Base-by-base conservation (phyloP, 2,797 vertebrate species). In the Karalla daura region DNA sequence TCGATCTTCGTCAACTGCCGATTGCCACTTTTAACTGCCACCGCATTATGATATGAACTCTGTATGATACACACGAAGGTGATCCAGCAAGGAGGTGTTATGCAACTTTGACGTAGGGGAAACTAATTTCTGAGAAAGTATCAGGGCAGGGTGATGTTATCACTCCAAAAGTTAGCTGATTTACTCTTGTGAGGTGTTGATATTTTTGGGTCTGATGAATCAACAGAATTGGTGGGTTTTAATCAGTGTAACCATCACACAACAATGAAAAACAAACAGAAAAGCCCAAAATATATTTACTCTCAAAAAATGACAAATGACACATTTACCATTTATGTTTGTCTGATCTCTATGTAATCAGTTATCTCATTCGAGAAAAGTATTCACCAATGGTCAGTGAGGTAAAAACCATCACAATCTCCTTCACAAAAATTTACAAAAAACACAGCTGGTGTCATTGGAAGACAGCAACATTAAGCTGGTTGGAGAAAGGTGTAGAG, bases 291-390 rank as follows among this genome's bases (percentile, higher is more conserved):
- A n/a, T n/a, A n/a, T n/a, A n/a, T n/a, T n/a, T n/a, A n/a, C n/a
- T n/a, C n/a, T n/a, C n/a, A n/a, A n/a, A n/a, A n/a, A n/a, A n/a
- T n/a, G n/a, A n/a, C n/a, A n/a, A n/a, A n/a, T n/a, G n/a, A 54
- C 33, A 14, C 50, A 41, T 18, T 40, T n/a, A n/a, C n/a, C n/a
- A n/a, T n/a, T n/a, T n/a, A 15, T 80, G 72, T 84, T 59, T 47
- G 37, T 41, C 37, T n/a, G 70, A 66, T 68, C 33, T 25, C 59
- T 80, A 76, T 71, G 59, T 37, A 78, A 83, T 78, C 56, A 74
- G 66, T n/a, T n/a, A n/a, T n/a, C n/a, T n/a, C n/a, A n/a, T n/a
- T n/a, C n/a, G n/a, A n/a, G n/a, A n/a, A n/a, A n/a, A n/a, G n/a
- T n/a, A n/a, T n/a, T n/a, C n/a, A n/a, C n/a, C n/a, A n/a, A n/a